Evolutionary conservation across 2,797 vertebrate species (phyloP), one percentile per base, ranked within the genome.

Genomic region (Neoniphon sammara): DNA sequence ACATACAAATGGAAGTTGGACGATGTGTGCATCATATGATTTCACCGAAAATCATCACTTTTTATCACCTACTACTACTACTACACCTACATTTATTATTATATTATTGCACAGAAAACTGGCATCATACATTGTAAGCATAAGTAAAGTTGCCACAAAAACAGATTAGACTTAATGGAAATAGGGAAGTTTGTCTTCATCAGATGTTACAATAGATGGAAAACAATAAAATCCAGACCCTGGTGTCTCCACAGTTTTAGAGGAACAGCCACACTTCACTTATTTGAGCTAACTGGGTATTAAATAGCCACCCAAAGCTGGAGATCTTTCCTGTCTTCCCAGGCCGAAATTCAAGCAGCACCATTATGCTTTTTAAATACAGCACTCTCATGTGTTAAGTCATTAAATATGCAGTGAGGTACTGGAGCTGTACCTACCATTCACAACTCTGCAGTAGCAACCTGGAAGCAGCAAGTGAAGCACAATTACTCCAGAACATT

Each of bases 351-450:
- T 46, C 46, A n/a, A 49, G 63, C 60, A 55, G 54, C 58, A 64
- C 60, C 11, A 64, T 30, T 15, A 8, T 36, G 20, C 36, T 50
- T 36, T 58, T 73, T 58, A 9, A 53, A 62, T 47, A 53, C 55
- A 80, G 61, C 82, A 78, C 79, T 18, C 84, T 50, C 10, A 52
- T 1, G 61, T 77, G 87, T 80, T 76, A 89, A 80, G 17, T 68
- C 69, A 77, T 89, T 76, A 80, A 75, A 78, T 78, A 91, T 91
- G 84, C 83, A 87, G 80, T 7, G 72, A 82, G 52, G 42, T 20
- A 34, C 7, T 86, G 31, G 42, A 73, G 80, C n/a, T 56, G 17
- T 66, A 61, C 70, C 27, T 80, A 18, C 73, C 60, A 66, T 69
- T 84, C 76, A 77, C 63, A 74, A 65, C 53, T 68, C 50, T 44